Conservation (phyloP, 2,797 vertebrate genomes). For the Platyrinchus mystaceus region DNA sequence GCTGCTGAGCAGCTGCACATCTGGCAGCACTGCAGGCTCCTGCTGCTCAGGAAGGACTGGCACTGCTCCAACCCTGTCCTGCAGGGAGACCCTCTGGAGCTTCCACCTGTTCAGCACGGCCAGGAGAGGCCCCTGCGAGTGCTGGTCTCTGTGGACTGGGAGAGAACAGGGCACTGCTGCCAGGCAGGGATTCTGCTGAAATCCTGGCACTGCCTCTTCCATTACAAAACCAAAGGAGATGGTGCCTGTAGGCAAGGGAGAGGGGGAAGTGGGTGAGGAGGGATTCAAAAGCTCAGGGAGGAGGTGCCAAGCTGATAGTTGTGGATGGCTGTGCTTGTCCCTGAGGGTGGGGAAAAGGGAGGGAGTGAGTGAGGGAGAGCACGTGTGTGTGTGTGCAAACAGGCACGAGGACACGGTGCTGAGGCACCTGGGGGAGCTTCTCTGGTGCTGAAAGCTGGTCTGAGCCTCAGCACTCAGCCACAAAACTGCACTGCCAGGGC, state of each 20-base stretch:
- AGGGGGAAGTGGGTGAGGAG: background rate
- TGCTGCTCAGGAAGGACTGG: background rate
- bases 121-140: background rate
- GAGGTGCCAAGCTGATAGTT: background rate
- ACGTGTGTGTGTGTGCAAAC: background rate
- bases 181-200: background rate
- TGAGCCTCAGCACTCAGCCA: background rate
- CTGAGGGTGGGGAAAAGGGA: background rate
- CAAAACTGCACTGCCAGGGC: background rate
- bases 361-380: background rate
- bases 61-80: background rate
- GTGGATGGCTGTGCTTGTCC: background rate
- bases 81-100: background rate
- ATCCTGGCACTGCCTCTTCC: background rate
- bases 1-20: background rate
- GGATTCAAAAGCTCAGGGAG: background rate
- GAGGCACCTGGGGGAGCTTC: background rate
- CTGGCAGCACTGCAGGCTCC: background rate
- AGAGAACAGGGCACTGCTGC: background rate
- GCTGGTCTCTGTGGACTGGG: background rate
- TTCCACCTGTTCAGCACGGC: background rate
- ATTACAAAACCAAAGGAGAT: background rate
- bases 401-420: background rate
- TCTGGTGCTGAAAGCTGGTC: background rate
- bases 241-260: background rate